phyloP scores from a whole-genome alignment of 2,113 vertebrate species.

The Pipa parva region DNA sequence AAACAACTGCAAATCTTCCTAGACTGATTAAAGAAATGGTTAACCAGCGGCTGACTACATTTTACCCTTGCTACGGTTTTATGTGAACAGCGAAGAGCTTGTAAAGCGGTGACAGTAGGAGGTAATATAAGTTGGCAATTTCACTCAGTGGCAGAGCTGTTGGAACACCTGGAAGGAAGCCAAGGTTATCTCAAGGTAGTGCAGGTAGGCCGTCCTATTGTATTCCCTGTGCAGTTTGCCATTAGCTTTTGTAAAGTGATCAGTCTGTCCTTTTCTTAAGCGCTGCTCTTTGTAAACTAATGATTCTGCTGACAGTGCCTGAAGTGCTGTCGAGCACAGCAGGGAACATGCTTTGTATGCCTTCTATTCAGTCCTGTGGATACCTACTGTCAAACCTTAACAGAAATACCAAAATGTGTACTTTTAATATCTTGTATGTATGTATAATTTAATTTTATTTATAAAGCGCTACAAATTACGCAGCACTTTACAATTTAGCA shows the following conservation, averaged over 20 bases:
- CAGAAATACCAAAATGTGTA: too few species aligned
- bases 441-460: too few species aligned
- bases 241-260: slow-evolving; percentile 1
- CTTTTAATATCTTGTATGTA: too few species aligned
- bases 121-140: slow-evolving; percentile 30
- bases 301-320: neutral
- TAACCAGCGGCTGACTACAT: neutral
- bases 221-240: slow-evolving; percentile 7
- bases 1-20: neutral
- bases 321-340: neutral
- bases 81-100: slow-evolving; percentile 33
- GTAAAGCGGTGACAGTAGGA: slow-evolving; percentile 39
- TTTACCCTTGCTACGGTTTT: neutral
- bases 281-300: neutral
- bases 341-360: neutral
- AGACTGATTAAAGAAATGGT: neutral
- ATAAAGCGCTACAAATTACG: too few species aligned
- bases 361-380: too few species aligned
- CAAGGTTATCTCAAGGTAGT: slow-evolving; percentile 45
- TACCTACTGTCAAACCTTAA: too few species aligned
- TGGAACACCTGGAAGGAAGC: slow-evolving; percentile 34
- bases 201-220: neutral
- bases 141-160: slow-evolving; percentile 15
- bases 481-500: too few species aligned
- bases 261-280: neutral